Evolutionary conservation across 2,113 vertebrate species (phyloP).

Genomic region (Tretioscincus oriximinensis): DNA sequence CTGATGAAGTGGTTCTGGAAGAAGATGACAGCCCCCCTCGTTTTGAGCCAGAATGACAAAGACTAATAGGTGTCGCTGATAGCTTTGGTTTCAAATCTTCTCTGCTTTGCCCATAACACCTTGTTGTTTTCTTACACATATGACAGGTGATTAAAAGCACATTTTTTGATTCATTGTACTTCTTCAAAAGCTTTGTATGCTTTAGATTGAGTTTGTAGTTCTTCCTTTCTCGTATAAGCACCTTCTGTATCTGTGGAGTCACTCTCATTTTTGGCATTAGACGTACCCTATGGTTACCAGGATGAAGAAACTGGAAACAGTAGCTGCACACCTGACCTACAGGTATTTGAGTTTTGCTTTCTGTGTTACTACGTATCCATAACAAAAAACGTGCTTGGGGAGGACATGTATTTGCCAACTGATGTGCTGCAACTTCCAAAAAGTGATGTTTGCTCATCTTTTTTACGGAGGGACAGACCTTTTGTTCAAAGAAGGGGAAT

Average conservation of each 20-base stretch:
- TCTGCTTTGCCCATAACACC: slow-evolving; percentile 78
- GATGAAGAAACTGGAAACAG: slow-evolving; percentile 85
- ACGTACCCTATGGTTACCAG: slow-evolving; percentile 78
- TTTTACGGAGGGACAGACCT: background rate
- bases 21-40: slow-evolving; percentile 57
- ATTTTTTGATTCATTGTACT: slow-evolving; percentile 21
- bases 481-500: background rate
- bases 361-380: background rate
- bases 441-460: background rate
- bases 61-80: slow-evolving; percentile 37
- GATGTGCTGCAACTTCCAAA: background rate
- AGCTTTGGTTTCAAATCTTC: slow-evolving; percentile 69
- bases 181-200: slow-evolving; percentile 61
- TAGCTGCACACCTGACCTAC: slow-evolving; percentile 73
- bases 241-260: slow-evolving; percentile 74
- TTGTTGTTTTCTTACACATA: slow-evolving; percentile 81
- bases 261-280: slow-evolving; percentile 81
- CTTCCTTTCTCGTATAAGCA: slow-evolving; percentile 76
- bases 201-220: slow-evolving; percentile 77
- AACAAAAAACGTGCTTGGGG: background rate
- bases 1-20: slow-evolving; percentile 72
- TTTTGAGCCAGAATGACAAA: slow-evolving; percentile 56
- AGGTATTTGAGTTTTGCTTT: slow-evolving; percentile 49
- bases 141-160: slow-evolving; percentile 85
- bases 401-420: background rate